Evolutionary conservation across 2,888 invertebrate genomes (phyloP).

Genomic region (Rotaria socialis): DNA sequence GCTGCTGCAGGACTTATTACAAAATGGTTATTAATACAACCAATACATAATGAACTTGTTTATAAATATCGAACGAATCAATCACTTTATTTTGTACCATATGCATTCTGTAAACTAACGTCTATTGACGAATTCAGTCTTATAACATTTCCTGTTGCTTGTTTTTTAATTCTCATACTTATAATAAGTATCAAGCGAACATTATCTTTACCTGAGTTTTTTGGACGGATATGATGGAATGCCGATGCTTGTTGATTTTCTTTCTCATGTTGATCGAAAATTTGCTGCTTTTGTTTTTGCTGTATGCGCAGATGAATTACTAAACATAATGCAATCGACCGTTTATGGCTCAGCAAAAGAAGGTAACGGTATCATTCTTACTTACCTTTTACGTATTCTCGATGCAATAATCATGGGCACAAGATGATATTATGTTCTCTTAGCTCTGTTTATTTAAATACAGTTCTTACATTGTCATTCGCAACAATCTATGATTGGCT

Average conservation of each 20-base stretch:
- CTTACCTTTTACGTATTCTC: not conserved
- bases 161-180: not conserved
- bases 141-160: slow-evolving; percentile 5
- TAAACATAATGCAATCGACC: not conserved
- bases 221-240: not conserved
- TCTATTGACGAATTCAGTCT: not conserved
- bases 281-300: not conserved
- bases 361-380: not conserved
- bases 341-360: not conserved
- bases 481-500: slow-evolving; percentile 15
- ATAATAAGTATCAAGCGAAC: not conserved
- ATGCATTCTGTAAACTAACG: not conserved
- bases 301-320: not conserved
- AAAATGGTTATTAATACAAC: not conserved
- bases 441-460: not conserved
- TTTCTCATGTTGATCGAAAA: not conserved
- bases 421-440: not conserved
- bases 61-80: not conserved
- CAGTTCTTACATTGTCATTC: not conserved
- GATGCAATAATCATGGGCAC: not conserved
- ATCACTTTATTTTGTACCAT: not conserved
- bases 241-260: not conserved
- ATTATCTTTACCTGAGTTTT: not conserved
- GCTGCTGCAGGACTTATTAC: not conserved
- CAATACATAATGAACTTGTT: not conserved